phyloP scores from a whole-genome alignment of 2,888 invertebrate genomes.

The Lysandra coridon region DNA sequence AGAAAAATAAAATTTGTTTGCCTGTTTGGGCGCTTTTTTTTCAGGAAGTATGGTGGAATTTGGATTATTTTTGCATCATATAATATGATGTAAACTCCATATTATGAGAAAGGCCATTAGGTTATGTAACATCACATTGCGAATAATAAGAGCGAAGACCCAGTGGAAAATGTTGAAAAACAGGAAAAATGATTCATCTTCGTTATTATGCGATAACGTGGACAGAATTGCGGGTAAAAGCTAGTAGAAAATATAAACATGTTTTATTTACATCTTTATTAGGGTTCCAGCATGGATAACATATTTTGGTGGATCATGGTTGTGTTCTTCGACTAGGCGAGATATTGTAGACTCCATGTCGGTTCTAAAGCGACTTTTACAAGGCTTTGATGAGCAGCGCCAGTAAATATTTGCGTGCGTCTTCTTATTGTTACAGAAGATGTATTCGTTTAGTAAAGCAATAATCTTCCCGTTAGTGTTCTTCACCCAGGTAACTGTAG shows the following conservation, averaged over 20 bases:
- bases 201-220: not conserved
- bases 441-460: not conserved
- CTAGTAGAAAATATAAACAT: not conserved
- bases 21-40: too few species aligned
- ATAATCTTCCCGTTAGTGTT: not conserved
- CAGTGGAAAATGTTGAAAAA: too few species aligned
- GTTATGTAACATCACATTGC: too few species aligned
- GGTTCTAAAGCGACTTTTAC: conserved; percentile 44
- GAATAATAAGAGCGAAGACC: too few species aligned
- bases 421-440: not conserved
- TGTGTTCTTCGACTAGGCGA: conserved; percentile 37
- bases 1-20: too few species aligned
- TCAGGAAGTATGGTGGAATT: too few species aligned
- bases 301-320: conserved; percentile 40
- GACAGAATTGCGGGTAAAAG: not conserved
- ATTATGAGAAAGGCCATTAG: too few species aligned
- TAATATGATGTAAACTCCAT: too few species aligned
- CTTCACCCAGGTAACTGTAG: not conserved
- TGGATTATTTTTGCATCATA: too few species aligned
- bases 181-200: too few species aligned
- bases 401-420: not conserved
- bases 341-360: conserved; percentile 33
- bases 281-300: conserved; percentile 42
- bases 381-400: conserved; percentile 33
- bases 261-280: not conserved